Evolutionary conservation across 2,113 vertebrate genomes (phyloP), one percentile per base, ranked within the genome.

Genomic region (Eulemur macaco): DNA sequence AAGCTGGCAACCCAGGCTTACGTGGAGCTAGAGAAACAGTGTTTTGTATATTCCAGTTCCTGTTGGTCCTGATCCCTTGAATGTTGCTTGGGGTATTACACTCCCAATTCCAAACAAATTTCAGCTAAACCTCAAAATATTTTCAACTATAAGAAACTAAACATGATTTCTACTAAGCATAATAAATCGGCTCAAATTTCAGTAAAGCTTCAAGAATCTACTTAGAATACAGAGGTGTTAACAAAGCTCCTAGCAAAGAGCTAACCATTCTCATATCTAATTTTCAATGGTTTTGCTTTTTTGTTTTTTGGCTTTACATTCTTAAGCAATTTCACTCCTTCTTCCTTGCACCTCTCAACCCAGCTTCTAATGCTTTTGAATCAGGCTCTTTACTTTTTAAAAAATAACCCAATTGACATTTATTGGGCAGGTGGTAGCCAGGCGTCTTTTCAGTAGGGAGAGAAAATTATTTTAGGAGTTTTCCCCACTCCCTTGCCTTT

Each of bases 341-440:
- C 39, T 39, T 31, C 47, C 13, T 37, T 54, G 56, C 3, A 69
- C 23, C 39, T 86, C 68, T 69, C 56, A 78, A 89, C 14, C 13
- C 25, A 76, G 54, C 34, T 76, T 91, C 17, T 63, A 56, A 34
- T 97, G 78, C 56, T 91, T 93, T 86, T 56, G 45, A 93, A 87
- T 91, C 91, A 89, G n/a, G 21, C 76, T 96, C 64, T 83, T 94
- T 97, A 86, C 56, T 82, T 96, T 60, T 76, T 37, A 34, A 96
- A 86, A 85, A 96, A 96, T 50, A 96, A 87, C 80, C 11, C 86
- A 87, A 63, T 81, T 98, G 96, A 97, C 96, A 96, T 96, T 98
- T 98, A 98, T 97, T 96, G 95, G 88, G 86, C 95, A 98, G 97
- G 96, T 98, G 97, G 96, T 87, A 96, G 87, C 45, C 96, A 93